Conservation (phyloP, 2,113 vertebrate species). For the Orientallactaga bullata region DNA sequence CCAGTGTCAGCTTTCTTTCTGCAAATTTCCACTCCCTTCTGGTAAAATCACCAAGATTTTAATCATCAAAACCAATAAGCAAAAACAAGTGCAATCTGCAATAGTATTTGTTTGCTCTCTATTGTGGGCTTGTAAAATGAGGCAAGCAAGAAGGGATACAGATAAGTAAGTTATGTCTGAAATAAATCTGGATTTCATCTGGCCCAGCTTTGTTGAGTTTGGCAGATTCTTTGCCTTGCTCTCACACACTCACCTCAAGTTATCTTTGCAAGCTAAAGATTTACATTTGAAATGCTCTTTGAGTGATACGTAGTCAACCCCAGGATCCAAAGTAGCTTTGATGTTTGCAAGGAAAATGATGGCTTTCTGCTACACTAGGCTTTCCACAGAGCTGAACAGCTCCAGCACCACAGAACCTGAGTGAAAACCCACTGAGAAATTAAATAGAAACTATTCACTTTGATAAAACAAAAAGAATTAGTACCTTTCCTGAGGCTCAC, state of each 20-base stretch:
- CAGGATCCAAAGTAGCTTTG: slow-evolving; percentile 28
- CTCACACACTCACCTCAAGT: not conserved
- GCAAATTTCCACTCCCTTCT: not conserved
- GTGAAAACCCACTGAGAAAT: slow-evolving; percentile 54
- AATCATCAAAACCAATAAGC: not conserved
- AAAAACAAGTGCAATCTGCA: not conserved
- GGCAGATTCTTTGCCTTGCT: not conserved
- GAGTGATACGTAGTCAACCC: not conserved
- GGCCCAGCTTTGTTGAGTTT: not conserved
- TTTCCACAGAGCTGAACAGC: slow-evolving; percentile 33
- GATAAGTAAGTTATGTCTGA: not conserved
- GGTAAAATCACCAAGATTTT: not conserved
- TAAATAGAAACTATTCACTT: slow-evolving; percentile 64
- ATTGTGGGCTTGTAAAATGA: not conserved
- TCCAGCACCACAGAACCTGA: not conserved
- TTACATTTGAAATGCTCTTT: slow-evolving; percentile 53
- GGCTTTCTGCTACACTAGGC: not conserved
- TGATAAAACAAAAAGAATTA: slow-evolving; percentile 56
- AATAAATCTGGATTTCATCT: slow-evolving; percentile 44
- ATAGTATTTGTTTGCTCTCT: not conserved
- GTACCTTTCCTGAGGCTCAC: slow-evolving; percentile 46
- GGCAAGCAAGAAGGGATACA: not conserved
- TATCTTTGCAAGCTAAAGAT: slow-evolving; percentile 27
- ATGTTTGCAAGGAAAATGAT: slow-evolving; percentile 33
- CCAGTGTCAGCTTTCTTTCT: not conserved